Percentiles rank a stretch among this genome's conserved stretches.
These are phyloP conservation scores for Malacoctenus gilli DNA, from an alignment of 2,797 vertebrate species.

Conservation along the genomic window DNA sequence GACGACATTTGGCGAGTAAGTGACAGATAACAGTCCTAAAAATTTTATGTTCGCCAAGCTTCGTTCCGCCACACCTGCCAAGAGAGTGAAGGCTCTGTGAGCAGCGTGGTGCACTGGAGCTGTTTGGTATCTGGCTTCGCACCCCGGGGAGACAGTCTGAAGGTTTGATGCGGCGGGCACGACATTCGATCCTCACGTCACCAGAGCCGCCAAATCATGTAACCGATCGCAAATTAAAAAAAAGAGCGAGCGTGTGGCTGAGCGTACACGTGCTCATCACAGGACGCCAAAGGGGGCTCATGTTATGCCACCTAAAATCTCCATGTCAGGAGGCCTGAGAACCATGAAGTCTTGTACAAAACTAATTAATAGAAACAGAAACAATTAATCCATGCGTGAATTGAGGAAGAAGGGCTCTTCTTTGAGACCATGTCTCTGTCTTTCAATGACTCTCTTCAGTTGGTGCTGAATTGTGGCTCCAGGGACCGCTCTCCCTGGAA, in stretches of 20 bases:
- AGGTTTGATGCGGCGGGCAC: conserved; percentile 33
- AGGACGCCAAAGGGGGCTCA: conserved; percentile 16
- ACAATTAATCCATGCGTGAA: too few relatives aligned
- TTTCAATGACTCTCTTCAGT: too few relatives aligned
- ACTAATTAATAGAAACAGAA: too few relatives aligned
- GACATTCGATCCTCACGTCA: conserved; percentile 53
- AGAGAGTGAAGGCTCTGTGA: conserved; percentile 28
- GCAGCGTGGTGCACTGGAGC: conserved; percentile 14
- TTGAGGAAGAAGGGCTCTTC: too few relatives aligned
- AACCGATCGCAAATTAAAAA: conserved; percentile 53
- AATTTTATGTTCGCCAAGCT: conserved; percentile 27
- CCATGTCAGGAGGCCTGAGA: conserved; percentile 2
- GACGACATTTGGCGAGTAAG: conserved; percentile 23
- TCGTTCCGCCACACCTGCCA: conserved; percentile 27
- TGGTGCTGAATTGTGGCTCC: neutral
- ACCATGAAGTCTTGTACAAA: neutral
- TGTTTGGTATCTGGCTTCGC: conserved; percentile 48
- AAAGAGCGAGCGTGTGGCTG: conserved; percentile 29
- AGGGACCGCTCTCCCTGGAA: too few relatives aligned
- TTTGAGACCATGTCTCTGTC: too few relatives aligned
- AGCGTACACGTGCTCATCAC: conserved; percentile 43
- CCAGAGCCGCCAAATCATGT: conserved; percentile 60
- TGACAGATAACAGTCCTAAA: conserved; percentile 4
- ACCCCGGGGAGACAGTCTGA: conserved; percentile 32
- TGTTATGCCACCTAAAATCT: conserved; percentile 1